phyloP scores from a whole-genome alignment of 2,797 vertebrate species.

The Pogoniulus pusillus region DNA sequence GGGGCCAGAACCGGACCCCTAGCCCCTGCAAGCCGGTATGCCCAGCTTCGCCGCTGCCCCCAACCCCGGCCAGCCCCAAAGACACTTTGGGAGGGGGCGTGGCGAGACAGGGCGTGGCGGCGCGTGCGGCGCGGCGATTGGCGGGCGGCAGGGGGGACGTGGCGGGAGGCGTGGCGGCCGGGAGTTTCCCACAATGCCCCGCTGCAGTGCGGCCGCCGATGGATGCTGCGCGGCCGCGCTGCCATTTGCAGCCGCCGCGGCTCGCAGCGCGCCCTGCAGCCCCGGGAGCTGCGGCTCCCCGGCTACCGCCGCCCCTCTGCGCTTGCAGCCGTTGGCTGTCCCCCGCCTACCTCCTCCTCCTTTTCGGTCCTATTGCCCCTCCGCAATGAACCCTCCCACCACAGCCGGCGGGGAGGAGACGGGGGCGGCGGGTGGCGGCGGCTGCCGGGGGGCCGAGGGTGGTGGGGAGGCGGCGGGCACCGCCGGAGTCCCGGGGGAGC shows the following conservation, averaged over 20 bases:
- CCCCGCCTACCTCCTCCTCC: background rate
- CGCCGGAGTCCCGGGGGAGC: constrained; percentile 62
- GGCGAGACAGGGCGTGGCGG: background rate
- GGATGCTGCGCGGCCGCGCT: constrained; percentile 78
- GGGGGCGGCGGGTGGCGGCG: constrained; percentile 61
- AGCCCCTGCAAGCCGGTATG: background rate
- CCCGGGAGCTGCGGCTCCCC: background rate
- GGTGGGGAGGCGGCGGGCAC: constrained; percentile 65
- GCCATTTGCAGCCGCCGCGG: constrained; percentile 75
- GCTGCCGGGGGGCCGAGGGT: constrained; percentile 78
- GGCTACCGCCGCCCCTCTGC: background rate
- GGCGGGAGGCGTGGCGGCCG: constrained; percentile 12
- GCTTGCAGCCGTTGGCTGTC: constrained; percentile 24
- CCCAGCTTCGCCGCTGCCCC: background rate
- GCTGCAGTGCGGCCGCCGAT: constrained; percentile 76
- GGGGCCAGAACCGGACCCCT: background rate
- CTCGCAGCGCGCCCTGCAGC: constrained; percentile 24
- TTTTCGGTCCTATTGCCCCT: background rate
- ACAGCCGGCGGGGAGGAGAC: constrained; percentile 70
- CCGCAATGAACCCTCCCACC: constrained; percentile 54
- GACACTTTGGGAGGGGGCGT: background rate
- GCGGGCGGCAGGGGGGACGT: background rate
- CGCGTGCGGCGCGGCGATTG: background rate
- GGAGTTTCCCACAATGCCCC: constrained; percentile 83
- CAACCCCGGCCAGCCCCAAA: background rate